Percentiles rank a stretch among this genome's conserved stretches.
phyloP scores from a whole-genome alignment of 2,113 vertebrate genomes.

The Amia ocellicauda region DNA sequence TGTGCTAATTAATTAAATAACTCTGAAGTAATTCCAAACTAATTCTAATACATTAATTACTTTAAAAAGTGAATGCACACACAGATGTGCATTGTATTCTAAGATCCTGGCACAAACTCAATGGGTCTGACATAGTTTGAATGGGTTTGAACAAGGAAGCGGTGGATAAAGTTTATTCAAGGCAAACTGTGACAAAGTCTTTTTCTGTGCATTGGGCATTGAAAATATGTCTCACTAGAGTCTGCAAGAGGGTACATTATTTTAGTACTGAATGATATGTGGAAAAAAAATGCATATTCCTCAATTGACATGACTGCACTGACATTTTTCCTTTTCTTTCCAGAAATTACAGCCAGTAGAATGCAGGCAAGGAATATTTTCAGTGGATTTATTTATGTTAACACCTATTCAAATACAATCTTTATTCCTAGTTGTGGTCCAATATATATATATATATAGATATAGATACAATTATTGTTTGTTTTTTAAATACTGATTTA shows the following conservation, averaged over 20 bases:
- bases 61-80: not conserved
- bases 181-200: slow-evolving; percentile 18
- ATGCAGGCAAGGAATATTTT: not conserved
- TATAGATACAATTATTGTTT: not conserved
- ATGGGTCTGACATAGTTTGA: slow-evolving; percentile 47
- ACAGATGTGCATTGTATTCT: slow-evolving; percentile 18
- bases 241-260: not conserved
- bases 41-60: not conserved
- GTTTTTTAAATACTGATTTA: slow-evolving; percentile 6
- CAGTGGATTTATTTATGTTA: not conserved
- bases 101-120: slow-evolving; percentile 38
- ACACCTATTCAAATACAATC: slow-evolving; percentile 22
- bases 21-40: no score
- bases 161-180: slow-evolving; percentile 32
- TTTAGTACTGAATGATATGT: slow-evolving; percentile 8
- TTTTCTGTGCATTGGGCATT: slow-evolving; percentile 19
- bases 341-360: slow-evolving; percentile 11
- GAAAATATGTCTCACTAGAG: slow-evolving; percentile 10
- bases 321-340: slow-evolving; percentile 8
- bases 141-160: slow-evolving; percentile 20
- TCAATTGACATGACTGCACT: slow-evolving; percentile 11
- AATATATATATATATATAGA: not conserved
- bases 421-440: slow-evolving; percentile 9
- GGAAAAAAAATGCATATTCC: slow-evolving; percentile 14
- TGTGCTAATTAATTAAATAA: no score